These are phyloP conservation scores for Tetranychus urticae DNA, from an alignment of 1,140 invertebrate species.

Conservation along the genomic window DNA sequence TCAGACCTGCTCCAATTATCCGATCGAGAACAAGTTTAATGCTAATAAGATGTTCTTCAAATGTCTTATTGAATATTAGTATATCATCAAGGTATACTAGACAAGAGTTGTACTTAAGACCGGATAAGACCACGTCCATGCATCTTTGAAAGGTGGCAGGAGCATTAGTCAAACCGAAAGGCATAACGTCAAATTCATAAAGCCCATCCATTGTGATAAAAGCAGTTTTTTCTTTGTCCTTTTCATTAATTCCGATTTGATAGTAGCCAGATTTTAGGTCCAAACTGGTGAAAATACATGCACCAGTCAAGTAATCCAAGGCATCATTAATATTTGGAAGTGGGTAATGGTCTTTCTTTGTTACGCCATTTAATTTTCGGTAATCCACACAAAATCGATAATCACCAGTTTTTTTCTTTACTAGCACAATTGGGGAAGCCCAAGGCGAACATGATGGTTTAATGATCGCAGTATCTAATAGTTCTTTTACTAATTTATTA, in stretches of 20 bases:
- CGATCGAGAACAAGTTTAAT: too few relatives aligned
- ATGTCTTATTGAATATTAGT: slow-evolving; percentile 8
- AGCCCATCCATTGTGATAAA: too few relatives aligned
- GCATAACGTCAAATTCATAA: slow-evolving; percentile 21
- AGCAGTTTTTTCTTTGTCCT: too few relatives aligned
- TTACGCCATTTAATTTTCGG: background rate
- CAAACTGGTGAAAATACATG: background rate
- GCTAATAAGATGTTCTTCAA: slow-evolving; percentile 9
- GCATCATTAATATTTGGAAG: background rate
- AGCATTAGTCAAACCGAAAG: slow-evolving; percentile 23
- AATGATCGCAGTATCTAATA: too few relatives aligned
- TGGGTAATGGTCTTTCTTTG: background rate
- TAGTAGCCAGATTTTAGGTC: slow-evolving; percentile 25
- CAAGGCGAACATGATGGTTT: too few relatives aligned
- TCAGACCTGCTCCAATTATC: too few relatives aligned
- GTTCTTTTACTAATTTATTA: too few relatives aligned
- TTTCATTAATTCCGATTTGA: too few relatives aligned
- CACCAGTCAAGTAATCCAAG: background rate
- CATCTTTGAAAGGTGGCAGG: slow-evolving; percentile 21
- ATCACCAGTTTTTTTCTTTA: background rate
- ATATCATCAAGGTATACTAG: slow-evolving; percentile 18
- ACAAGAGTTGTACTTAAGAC: slow-evolving; percentile 11
- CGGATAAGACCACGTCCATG: slow-evolving; percentile 18
- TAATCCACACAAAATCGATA: slow-evolving; percentile 6
- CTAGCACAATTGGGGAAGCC: too few relatives aligned